A percentile compares a stretch with the other conserved stretches of the same genome.
Conservation (phyloP, 1,140 invertebrate species). For the Heliothis subflexa region DNA sequence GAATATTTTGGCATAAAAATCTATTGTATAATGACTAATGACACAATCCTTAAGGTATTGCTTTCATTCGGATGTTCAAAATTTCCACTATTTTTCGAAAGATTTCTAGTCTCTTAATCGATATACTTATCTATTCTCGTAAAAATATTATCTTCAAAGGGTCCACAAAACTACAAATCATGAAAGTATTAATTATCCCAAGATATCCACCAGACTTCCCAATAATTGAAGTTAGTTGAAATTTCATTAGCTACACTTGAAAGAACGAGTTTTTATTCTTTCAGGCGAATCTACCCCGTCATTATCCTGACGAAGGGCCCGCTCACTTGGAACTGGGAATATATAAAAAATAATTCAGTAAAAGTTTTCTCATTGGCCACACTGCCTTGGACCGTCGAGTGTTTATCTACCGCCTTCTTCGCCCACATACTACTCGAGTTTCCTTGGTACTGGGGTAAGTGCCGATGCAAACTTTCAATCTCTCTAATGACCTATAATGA, state of each 20-base stretch:
- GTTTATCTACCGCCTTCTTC: constrained; percentile 89
- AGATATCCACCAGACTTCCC: neutral
- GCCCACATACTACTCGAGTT: constrained; percentile 92
- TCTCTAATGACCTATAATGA: neutral
- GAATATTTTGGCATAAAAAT: no score
- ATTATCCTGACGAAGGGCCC: constrained; percentile 97
- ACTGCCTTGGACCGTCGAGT: constrained; percentile 94
- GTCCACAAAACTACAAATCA: neutral
- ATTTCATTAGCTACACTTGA: constrained; percentile 25
- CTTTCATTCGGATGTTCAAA: no score
- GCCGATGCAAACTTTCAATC: constrained; percentile 9
- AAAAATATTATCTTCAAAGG: no score
- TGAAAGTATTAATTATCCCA: no score
- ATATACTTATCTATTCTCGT: no score
- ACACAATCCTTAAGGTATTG: no score
- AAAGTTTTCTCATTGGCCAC: constrained; percentile 94
- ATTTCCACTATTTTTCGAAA: no score
- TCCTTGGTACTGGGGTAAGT: constrained; percentile 93
- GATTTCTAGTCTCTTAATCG: no score
- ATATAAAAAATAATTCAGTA: constrained; percentile 92
- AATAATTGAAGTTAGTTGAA: constrained; percentile 14
- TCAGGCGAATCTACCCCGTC: constrained; percentile 93
- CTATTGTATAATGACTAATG: no score
- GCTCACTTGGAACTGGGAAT: constrained; percentile 94
- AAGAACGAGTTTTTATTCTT: constrained; percentile 57